These are phyloP conservation scores for Drosophila hamatofila DNA, from an alignment of 2,888 invertebrate genomes.

Conservation along the genomic window DNA sequence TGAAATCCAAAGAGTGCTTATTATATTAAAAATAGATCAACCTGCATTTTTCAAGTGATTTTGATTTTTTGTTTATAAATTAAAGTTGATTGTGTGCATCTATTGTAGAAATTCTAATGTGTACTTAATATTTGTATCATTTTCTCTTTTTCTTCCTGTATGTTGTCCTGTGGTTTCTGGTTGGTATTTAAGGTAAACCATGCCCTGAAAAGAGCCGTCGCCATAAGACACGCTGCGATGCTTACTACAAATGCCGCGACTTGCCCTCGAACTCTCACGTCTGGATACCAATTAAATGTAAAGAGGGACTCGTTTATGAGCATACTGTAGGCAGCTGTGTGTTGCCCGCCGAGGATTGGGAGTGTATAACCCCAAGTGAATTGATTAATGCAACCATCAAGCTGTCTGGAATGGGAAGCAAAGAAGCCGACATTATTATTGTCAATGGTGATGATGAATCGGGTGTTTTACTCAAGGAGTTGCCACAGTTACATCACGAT, in stretches of 20 bases:
- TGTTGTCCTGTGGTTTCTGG: neutral
- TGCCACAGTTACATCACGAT: constrained; percentile 22
- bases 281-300: constrained; percentile 84
- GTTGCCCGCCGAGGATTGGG: constrained; percentile 85
- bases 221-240: constrained; percentile 84
- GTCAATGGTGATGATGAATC: constrained; percentile 64
- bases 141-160: constrained; percentile 1
- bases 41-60: neutral
- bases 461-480: constrained; percentile 44
- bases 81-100: neutral
- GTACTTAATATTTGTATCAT: neutral
- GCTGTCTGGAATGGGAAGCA: neutral
- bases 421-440: constrained; percentile 67
- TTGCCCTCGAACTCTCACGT: constrained; percentile 79
- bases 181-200: constrained; percentile 77
- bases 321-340: constrained; percentile 83
- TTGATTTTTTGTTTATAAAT: neutral
- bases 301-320: constrained; percentile 84
- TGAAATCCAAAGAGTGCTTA: neutral
- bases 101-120: too few species aligned
- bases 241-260: constrained; percentile 83
- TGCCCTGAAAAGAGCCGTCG: constrained; percentile 83
- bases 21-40: neutral
- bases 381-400: constrained; percentile 19
- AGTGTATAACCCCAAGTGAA: constrained; percentile 79